These are phyloP conservation scores for Chaetodon trifascialis DNA, from an alignment of 2,113 vertebrate species.

Conservation along the genomic window DNA sequence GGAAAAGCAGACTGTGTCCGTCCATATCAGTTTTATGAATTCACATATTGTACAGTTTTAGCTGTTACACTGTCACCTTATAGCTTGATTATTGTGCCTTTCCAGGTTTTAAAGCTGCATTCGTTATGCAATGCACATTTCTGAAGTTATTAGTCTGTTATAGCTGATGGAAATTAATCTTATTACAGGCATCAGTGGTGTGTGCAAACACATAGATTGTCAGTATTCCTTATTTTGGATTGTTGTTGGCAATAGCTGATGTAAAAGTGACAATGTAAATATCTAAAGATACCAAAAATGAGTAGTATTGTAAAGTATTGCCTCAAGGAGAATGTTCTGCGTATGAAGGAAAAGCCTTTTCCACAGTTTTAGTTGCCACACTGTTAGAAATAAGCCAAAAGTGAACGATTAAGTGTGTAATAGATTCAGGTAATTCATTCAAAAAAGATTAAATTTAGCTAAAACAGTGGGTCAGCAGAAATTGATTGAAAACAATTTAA, in stretches of 20 bases:
- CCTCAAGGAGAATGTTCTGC: neutral
- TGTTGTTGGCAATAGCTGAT: no score
- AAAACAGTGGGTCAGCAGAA: neutral
- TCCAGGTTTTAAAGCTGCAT: neutral
- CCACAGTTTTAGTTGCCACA: neutral
- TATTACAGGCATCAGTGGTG: neutral
- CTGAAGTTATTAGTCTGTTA: neutral
- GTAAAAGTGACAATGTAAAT: neutral
- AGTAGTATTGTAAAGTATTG: neutral
- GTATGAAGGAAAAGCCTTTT: neutral
- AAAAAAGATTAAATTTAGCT: neutral
- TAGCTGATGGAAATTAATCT: neutral
- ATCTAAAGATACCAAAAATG: neutral
- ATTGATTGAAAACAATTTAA: neutral
- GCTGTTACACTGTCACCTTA: neutral
- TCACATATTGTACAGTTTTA: neutral
- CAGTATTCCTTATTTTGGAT: neutral
- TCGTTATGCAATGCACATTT: neutral
- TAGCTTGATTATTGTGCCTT: neutral
- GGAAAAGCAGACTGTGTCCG: slow-evolving; percentile 1
- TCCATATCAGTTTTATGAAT: neutral
- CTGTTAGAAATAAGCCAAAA: neutral
- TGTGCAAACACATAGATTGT: neutral
- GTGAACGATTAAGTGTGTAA: neutral
- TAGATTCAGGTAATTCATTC: neutral